phyloP scores from a whole-genome alignment of 2,888 invertebrate genomes.

The Hypena proboscidalis region DNA sequence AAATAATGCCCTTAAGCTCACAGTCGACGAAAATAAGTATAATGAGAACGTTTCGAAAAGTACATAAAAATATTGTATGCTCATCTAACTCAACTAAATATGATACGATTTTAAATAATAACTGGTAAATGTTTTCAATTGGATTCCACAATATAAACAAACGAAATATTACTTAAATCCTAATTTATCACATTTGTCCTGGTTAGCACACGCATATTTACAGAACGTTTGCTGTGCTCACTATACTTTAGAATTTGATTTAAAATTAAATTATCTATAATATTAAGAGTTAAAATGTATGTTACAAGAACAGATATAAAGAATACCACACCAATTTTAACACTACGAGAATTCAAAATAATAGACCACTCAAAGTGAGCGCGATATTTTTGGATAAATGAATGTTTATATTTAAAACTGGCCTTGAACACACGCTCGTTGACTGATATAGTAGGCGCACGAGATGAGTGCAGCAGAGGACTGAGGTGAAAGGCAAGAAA shows the following conservation, averaged over 20 bases:
- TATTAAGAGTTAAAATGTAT: constrained; percentile 69
- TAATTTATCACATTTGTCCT: constrained; percentile 83
- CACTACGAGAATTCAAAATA: constrained; percentile 78
- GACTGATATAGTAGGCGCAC: too few relatives aligned
- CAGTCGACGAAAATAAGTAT: constrained; percentile 57
- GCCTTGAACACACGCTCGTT: constrained; percentile 29
- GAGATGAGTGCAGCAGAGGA: too few relatives aligned
- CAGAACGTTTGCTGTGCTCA: constrained; percentile 74
- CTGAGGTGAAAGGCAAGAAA: too few relatives aligned
- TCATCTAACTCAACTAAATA: constrained; percentile 46
- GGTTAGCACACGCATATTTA: constrained; percentile 78
- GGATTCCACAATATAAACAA: constrained; percentile 22
- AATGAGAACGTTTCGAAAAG: constrained; percentile 44
- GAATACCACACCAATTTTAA: constrained; percentile 83
- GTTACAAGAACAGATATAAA: constrained; percentile 79
- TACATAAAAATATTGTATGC: constrained; percentile 44
- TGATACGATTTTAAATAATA: constrained; percentile 48
- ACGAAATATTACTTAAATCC: constrained; percentile 68
- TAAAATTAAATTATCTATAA: constrained; percentile 69
- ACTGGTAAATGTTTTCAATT: constrained; percentile 27
- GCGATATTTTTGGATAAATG: constrained; percentile 20
- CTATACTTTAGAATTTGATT: constrained; percentile 73
- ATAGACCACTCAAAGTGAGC: constrained; percentile 74
- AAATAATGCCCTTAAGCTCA: constrained; percentile 75
- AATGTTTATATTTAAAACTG: constrained; percentile 29